These are phyloP conservation scores for Ctenodactylus gundi DNA, from an alignment of 2,113 vertebrate genomes.

Conservation along the genomic window DNA sequence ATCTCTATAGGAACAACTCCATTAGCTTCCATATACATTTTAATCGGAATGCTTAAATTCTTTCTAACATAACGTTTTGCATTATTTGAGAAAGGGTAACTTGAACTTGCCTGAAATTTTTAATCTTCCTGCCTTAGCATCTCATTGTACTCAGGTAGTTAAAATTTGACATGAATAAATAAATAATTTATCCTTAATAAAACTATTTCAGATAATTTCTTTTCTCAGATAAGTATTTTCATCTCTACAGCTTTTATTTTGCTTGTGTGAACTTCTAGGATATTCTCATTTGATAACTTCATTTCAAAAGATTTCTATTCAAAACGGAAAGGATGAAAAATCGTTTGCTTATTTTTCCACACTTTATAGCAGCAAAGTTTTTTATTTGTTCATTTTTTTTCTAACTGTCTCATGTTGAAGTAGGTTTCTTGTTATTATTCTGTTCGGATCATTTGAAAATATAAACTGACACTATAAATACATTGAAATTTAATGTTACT, in stretches of 20 bases:
- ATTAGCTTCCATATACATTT: background rate
- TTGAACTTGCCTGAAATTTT: background rate
- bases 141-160: too few relatives aligned
- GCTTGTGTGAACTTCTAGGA: background rate
- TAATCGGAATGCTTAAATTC: background rate
- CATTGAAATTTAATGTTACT: background rate
- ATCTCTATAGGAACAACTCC: background rate
- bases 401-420: background rate
- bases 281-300: background rate
- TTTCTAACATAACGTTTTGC: background rate
- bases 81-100: background rate
- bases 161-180: too few relatives aligned
- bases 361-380: background rate
- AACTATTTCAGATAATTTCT: background rate
- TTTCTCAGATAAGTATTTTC: background rate
- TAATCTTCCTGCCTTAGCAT: background rate
- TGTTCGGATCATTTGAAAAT: background rate
- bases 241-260: background rate
- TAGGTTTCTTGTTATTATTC: background rate
- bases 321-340: background rate
- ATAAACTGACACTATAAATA: background rate
- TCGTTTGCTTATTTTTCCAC: background rate
- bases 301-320: too few relatives aligned
- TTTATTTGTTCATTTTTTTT: conserved; percentile 6
- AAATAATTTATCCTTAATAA: too few relatives aligned